phyloP scores from a whole-genome alignment of 2,797 vertebrate genomes.

The Rhinogobio ventralis region DNA sequence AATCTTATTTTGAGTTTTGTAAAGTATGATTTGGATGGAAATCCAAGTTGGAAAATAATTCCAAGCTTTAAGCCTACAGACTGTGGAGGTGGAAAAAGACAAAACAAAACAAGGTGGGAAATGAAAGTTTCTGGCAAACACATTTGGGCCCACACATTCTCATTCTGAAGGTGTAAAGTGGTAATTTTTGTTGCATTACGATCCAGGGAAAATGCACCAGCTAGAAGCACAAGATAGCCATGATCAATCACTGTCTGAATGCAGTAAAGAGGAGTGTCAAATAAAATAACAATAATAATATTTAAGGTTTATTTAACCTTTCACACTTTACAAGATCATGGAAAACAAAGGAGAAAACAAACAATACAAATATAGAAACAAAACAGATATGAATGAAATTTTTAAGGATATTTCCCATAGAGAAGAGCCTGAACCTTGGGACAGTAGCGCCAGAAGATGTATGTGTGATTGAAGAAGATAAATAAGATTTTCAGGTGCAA shows the following conservation, averaged over 20 bases:
- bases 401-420: background rate
- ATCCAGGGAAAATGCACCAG: slow-evolving; percentile 1
- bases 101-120: slow-evolving; percentile 13
- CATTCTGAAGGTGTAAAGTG: slow-evolving; percentile 23
- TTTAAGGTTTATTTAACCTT: background rate
- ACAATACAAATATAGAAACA: background rate
- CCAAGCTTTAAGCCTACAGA: slow-evolving; percentile 19
- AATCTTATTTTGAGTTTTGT: background rate
- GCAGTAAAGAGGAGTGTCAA: slow-evolving; percentile 41
- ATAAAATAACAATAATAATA: background rate
- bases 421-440: background rate
- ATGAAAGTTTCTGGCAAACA: slow-evolving; percentile 35
- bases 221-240: slow-evolving; percentile 1
- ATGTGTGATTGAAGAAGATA: background rate
- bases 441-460: background rate
- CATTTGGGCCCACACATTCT: slow-evolving; percentile 25
- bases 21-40: background rate
- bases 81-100: slow-evolving; percentile 14
- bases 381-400: background rate
- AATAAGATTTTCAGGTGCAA: background rate
- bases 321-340: background rate
- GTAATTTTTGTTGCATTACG: slow-evolving; percentile 25
- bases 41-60: background rate
- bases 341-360: background rate
- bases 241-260: slow-evolving; percentile 55